Base-by-base conservation (phyloP, 2,797 vertebrate species). In the Alauda arvensis region DNA sequence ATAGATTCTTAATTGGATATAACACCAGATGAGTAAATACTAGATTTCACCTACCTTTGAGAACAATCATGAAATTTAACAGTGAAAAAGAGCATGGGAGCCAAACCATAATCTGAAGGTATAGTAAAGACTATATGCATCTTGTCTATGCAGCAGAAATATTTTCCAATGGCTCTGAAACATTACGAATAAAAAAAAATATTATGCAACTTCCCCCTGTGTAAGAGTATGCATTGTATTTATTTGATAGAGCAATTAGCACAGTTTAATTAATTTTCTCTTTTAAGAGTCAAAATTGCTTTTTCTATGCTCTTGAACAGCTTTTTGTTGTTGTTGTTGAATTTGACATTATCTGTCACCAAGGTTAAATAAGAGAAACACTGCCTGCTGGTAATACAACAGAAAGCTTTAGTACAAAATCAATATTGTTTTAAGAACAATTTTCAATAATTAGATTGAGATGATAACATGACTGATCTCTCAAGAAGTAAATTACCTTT, bases 381-480 rank as follows among this genome's bases (percentile, higher is more conserved):
- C 16, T 89, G 56, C 63, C 66, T 85, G 37, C 84, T 94, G 34
- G 79, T 92, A 94, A 96, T 92, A 93, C 80, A 94, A 92, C 56
- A 70, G 71, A 92, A 97, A 94, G 42, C 51, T 90, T 93, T 95
- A 94, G 93, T 95, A 83, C 89, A 94, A 96, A 96, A 97, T 96
- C 97, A 97, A 94, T 97, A 96, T 91, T 94, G 84, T 91, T 94
- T 97, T 96, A 96, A 97, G 93, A 84, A 96, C 87, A 95, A 95
- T 96, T 97, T 95, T 83, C 75, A 93, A 87, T 95, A 94, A 96
- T 97, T 96, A 95, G 88, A 93, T 91, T 91, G 88, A 89, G 90
- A 93, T 51, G 82, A 86, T 93, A 95, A 91, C 90, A 94, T 85
- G 76, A 85, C 55, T 78, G 83, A 88, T 95, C 75, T 94, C 56